Percentiles rank a stretch among this genome's conserved stretches.
phyloP scores from a whole-genome alignment of 2,797 vertebrate genomes.

The Columba guinea region DNA sequence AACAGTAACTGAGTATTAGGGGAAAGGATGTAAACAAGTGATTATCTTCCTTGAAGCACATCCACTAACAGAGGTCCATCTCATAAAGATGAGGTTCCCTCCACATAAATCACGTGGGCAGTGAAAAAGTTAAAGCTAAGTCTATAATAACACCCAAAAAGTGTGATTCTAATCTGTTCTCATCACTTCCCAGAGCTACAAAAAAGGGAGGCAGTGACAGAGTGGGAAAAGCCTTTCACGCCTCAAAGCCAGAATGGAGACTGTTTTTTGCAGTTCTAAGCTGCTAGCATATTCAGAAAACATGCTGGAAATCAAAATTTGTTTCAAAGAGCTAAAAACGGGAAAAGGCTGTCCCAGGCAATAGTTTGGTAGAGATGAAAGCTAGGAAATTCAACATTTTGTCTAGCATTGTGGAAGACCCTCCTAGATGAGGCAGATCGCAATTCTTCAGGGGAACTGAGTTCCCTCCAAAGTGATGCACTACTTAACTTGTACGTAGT shows the following conservation, averaged over 20 bases:
- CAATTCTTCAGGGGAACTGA: background rate
- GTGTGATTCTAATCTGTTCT: background rate
- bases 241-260: background rate
- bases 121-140: background rate
- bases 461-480: fast-evolving
- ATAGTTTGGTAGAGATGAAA: background rate
- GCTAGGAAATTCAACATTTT: background rate
- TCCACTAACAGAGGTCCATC: background rate
- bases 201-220: background rate
- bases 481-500: fast-evolving
- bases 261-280: background rate
- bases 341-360: background rate
- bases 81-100: background rate
- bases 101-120: background rate
- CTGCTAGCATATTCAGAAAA: background rate
- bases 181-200: background rate
- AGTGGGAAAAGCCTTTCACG: background rate
- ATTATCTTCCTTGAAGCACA: background rate
- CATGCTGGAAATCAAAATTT: background rate
- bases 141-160: background rate
- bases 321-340: background rate
- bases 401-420: background rate
- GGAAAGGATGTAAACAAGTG: background rate
- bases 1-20: background rate
- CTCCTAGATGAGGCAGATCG: background rate